These are phyloP conservation scores for Diabrotica balteata DNA, from an alignment of 2,888 invertebrate genomes.

Conservation along the genomic window DNA sequence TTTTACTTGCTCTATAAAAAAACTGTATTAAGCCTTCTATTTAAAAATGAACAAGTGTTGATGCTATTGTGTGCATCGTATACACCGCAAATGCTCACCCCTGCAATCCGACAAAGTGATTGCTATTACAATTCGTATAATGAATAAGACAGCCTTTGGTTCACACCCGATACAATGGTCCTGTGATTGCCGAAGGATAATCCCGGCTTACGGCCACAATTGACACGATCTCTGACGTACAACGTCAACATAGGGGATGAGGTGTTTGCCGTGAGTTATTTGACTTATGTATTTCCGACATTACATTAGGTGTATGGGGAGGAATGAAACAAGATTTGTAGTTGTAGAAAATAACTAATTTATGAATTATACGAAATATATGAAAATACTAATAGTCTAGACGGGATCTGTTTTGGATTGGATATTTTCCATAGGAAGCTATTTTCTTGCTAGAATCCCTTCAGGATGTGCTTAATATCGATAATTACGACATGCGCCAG, in stretches of 20 bases:
- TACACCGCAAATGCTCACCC: slow-evolving; percentile 15
- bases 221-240: slow-evolving; percentile 52
- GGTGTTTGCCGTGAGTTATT: slow-evolving; percentile 25
- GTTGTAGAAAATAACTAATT: too few relatives aligned
- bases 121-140: slow-evolving; percentile 42
- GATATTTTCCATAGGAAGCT: too few relatives aligned
- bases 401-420: too few relatives aligned
- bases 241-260: slow-evolving; percentile 32
- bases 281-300: slow-evolving; percentile 14
- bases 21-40: neutral
- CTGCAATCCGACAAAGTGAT: slow-evolving; percentile 25
- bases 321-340: neutral
- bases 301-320: neutral
- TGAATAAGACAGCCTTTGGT: slow-evolving; percentile 55
- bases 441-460: too few relatives aligned
- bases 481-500: too few relatives aligned
- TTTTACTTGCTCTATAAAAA: too few relatives aligned
- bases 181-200: slow-evolving; percentile 61
- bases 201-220: slow-evolving; percentile 59
- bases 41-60: slow-evolving; percentile 16
- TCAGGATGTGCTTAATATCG: too few relatives aligned
- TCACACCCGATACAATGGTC: slow-evolving; percentile 60
- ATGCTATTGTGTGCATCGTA: slow-evolving; percentile 1
- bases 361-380: too few relatives aligned
- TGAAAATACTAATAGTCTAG: too few relatives aligned